Conservation (phyloP, 2,888 invertebrate genomes). For the Ellobium chinense region DNA sequence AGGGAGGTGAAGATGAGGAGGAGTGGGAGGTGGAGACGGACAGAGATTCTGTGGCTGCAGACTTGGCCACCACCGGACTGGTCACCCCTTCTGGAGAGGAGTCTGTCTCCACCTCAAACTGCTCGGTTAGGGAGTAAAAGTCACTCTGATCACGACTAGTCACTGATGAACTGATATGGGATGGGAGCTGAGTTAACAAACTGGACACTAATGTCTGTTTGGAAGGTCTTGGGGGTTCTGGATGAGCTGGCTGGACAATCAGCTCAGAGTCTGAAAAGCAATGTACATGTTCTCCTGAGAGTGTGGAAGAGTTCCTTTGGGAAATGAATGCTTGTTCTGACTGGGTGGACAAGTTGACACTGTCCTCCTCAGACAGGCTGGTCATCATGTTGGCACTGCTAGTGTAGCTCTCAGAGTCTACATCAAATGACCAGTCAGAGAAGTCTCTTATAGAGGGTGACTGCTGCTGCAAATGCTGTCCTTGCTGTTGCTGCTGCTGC, state of each 20-base stretch:
- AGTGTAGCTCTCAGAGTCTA: conserved; percentile 43
- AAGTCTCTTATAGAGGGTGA: conserved; percentile 26
- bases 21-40: background rate
- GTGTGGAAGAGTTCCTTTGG: background rate
- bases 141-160: conserved; percentile 6
- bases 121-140: conserved; percentile 34
- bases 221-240: background rate
- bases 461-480: conserved; percentile 5
- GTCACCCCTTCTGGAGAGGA: conserved; percentile 26
- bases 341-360: background rate
- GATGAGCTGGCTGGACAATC: background rate
- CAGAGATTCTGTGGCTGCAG: background rate
- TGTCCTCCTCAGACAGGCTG: background rate
- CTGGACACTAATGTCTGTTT: conserved; percentile 16
- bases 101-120: conserved; percentile 19
- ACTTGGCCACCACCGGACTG: background rate
- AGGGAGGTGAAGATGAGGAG: background rate
- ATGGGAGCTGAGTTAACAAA: conserved; percentile 2
- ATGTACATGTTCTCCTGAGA: background rate
- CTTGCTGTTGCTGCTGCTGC: conserved; percentile 3
- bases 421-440: conserved; percentile 53
- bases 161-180: background rate
- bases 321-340: background rate
- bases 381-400: conserved; percentile 44
- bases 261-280: background rate